Percentiles rank a stretch among this genome's conserved stretches.
phyloP scores from a whole-genome alignment of 2,113 vertebrate species.

The Ictidomys tridecemlineatus region DNA sequence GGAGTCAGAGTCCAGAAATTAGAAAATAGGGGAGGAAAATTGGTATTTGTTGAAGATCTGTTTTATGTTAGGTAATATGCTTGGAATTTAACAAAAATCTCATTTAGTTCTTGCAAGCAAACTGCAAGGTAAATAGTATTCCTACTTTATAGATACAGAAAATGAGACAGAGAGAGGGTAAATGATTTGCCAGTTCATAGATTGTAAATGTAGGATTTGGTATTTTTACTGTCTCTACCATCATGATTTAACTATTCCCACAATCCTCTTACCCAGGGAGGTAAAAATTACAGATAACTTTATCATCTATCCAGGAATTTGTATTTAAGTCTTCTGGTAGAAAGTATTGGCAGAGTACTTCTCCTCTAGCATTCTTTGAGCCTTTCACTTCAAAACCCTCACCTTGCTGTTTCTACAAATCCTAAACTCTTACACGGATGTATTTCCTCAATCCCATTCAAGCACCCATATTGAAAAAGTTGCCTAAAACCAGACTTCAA shows the following conservation, averaged over 20 bases:
- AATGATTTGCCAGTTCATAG: background rate
- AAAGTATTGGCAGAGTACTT: background rate
- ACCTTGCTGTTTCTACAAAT: background rate
- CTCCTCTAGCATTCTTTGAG: background rate
- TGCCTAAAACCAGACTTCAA: background rate
- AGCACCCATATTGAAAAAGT: background rate
- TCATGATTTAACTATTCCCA: background rate
- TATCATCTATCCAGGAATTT: background rate
- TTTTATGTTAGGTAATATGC: background rate
- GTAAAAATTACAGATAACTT: background rate
- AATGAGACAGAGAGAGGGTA: background rate
- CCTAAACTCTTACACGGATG: background rate
- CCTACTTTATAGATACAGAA: slow-evolving; percentile 3
- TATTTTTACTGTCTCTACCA: background rate
- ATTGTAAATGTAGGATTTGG: background rate
- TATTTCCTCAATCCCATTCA: background rate
- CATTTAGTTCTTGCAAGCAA: background rate
- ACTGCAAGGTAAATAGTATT: background rate
- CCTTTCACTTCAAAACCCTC: background rate
- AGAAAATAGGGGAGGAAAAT: background rate
- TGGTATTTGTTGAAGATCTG: background rate
- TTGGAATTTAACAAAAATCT: background rate
- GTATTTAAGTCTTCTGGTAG: background rate
- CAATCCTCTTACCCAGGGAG: background rate
- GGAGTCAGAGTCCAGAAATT: background rate